Evolutionary conservation across 2,113 vertebrate genomes (phyloP), one percentile per base, ranked within the genome.

Genomic region (human): DNA sequence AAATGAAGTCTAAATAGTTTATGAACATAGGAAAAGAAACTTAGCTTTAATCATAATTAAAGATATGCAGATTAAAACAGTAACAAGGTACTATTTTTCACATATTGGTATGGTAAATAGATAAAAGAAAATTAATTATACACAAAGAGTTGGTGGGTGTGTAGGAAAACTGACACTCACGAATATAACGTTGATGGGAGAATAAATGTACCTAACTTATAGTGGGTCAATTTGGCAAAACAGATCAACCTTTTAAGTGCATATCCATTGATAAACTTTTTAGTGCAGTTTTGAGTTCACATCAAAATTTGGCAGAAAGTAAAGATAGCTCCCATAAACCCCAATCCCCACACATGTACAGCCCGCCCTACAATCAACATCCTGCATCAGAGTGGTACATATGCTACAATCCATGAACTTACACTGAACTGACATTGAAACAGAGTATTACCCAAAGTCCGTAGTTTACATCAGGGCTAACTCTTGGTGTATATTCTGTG

Each of bases 41-140:
- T 86, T 80, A 79, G 75, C 40, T 87, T 92, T 73, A 40, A 75
- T 87, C 64, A 70, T 84, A 75, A 70, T 80, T 73, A 82, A 89
- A 79, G 22, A 35, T 57, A 79, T 73, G 52, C 52, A 93, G 90
- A 91, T 68, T 94, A 45, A 61, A 92, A 93, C 59, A 70, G 30
- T 72, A 89, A 75, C 50, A 38, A 83, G 25, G 86, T 76, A 18
- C n/a, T 81, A 25, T 6, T 89, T 93, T 90, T 95, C 25, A 93
- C 66, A 68, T 90, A 88, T 22, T 85, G 73, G 86, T 59, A 90
- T 87, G 48, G 61, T 89, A 91, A 91, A 78, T 82, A 78, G 38
- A n/a, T 73, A 86, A 48, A 92, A 55, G 32, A 84, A 85, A 92
- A 70, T 89, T 64, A 92, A 90, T 20, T 81, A 27, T 64, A 50